Evolutionary conservation across 2,113 vertebrate species (phyloP).

Genomic region (Geococcyx californianus): DNA sequence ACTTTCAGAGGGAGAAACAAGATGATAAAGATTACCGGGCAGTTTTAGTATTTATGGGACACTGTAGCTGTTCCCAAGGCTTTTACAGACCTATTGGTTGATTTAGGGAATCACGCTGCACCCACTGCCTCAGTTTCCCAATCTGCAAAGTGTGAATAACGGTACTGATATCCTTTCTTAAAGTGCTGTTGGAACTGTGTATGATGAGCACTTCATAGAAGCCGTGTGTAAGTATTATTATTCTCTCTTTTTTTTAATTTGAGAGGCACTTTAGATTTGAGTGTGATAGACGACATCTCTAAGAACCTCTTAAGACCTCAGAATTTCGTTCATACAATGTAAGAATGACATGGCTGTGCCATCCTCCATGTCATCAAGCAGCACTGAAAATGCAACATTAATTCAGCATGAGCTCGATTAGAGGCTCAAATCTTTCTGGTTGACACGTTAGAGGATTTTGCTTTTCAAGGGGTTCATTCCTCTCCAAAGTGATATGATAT

Average conservation of each 20-base stretch:
- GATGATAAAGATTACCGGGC: neutral
- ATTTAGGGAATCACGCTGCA: neutral
- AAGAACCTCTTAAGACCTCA: slow-evolving; percentile 31
- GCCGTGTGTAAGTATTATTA: neutral
- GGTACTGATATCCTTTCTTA: neutral
- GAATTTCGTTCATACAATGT: neutral
- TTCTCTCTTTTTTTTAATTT: neutral
- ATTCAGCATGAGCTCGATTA: slow-evolving; percentile 25
- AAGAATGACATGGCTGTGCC: neutral
- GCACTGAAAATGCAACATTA: slow-evolving; percentile 32
- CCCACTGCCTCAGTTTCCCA: neutral
- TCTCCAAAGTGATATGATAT: neutral
- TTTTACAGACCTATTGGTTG: neutral
- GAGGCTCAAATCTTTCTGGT: neutral
- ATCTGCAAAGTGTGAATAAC: neutral
- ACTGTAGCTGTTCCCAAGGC: neutral
- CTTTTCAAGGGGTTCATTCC: slow-evolving; percentile 10
- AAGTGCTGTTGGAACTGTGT: neutral
- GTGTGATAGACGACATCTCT: neutral
- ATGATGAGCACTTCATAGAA: neutral
- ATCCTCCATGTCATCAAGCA: neutral
- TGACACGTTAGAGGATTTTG: slow-evolving; percentile 2
- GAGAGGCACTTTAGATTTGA: slow-evolving; percentile 23
- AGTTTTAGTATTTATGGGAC: neutral
- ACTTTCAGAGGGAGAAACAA: neutral